Conservation (phyloP, 2,888 invertebrate species). For the Strigamia maritima region DNA sequence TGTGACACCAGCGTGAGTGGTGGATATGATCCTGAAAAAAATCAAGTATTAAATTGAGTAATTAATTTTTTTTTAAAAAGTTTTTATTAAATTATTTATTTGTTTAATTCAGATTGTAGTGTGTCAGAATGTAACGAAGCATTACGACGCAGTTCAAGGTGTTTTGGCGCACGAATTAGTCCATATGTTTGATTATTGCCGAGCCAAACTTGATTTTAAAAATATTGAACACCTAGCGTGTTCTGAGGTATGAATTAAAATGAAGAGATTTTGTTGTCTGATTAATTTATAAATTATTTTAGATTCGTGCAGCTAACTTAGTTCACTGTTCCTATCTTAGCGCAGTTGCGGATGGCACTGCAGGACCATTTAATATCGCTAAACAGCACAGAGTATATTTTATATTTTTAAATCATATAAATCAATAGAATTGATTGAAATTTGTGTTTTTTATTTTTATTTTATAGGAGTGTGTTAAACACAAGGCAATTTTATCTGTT, state of each 20-base stretch:
- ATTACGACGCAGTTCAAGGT: conserved; percentile 68
- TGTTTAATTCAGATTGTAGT: conserved; percentile 68
- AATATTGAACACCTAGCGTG: conserved; percentile 91
- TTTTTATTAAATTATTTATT: background rate
- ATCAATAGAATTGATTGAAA: background rate
- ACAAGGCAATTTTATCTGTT: conserved; percentile 79
- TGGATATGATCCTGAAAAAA: conserved; percentile 80
- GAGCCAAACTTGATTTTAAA: conserved; percentile 79
- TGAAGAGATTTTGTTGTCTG: background rate
- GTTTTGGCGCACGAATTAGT: conserved; percentile 89
- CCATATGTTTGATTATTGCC: conserved; percentile 94
- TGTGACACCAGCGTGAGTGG: conserved; percentile 81
- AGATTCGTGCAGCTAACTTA: conserved; percentile 86
- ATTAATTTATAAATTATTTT: conserved; percentile 40
- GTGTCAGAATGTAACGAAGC: conserved; percentile 78
- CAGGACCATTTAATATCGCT: conserved; percentile 67
- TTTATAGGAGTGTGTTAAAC: conserved; percentile 77
- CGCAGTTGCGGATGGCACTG: conserved; percentile 73
- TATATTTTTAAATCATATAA: background rate
- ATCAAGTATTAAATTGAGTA: conserved; percentile 60
- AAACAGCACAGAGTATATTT: conserved; percentile 69
- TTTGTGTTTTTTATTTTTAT: background rate
- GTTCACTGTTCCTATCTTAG: conserved; percentile 86
- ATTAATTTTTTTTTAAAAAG: background rate
- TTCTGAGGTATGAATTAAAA: conserved; percentile 62